These are phyloP conservation scores for Penaeus chinensis DNA, from an alignment of 1,140 invertebrate genomes.

Conservation along the genomic window DNA sequence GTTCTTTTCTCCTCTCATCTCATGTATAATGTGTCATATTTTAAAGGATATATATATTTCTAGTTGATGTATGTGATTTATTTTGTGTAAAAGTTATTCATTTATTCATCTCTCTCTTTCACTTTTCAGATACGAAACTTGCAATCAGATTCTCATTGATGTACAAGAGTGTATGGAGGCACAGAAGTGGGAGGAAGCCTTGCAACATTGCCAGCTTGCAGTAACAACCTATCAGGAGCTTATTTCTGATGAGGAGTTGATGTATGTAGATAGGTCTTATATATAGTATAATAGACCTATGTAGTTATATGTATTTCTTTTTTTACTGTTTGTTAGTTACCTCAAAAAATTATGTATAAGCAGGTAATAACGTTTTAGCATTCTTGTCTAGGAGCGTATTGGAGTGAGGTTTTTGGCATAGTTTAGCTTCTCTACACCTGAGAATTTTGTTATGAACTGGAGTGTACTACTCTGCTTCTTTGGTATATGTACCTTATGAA, in stretches of 20 bases:
- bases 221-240: slow-evolving; percentile 57
- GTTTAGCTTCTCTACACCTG: no score
- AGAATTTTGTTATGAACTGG: no score
- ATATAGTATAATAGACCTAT: no score
- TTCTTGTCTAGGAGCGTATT: no score
- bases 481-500: no score
- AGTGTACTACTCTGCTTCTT: no score
- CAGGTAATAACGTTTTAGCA: no score
- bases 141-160: slow-evolving; percentile 65
- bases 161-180: slow-evolving; percentile 65
- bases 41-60: background rate
- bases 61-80: slow-evolving; percentile 33
- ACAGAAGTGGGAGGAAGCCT: slow-evolving; percentile 66
- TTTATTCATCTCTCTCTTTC: background rate
- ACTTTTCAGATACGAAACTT: slow-evolving; percentile 37
- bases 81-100: background rate
- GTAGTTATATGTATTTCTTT: no score
- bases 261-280: background rate
- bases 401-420: no score
- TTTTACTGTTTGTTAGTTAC: no score
- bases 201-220: slow-evolving; percentile 63
- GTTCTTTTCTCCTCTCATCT: background rate
- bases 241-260: slow-evolving; percentile 30
- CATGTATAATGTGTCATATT: no score
- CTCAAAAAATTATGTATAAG: no score